Evolutionary conservation across 1,140 invertebrate genomes (phyloP), one percentile per base, ranked within the genome.

Genomic region (Penaeus japonicus): DNA sequence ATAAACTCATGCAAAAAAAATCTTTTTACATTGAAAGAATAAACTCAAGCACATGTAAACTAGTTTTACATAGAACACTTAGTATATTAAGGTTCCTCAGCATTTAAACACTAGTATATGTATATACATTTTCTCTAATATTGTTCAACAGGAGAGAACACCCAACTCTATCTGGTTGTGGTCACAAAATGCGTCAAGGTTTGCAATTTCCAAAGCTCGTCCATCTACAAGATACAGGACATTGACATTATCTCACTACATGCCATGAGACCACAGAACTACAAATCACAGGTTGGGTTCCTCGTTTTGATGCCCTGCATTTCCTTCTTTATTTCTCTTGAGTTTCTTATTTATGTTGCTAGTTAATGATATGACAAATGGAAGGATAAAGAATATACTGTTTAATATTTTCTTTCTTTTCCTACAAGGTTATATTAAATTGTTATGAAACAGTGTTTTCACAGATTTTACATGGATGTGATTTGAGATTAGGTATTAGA

Each of bases 201-300:
- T 27, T 94, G 94, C 17, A 94, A 93, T 91, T 92, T 94, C 27
- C 90, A 91, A 22, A 92, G 93, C 75, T 93, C 93, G 12, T 94
- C 87, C 78, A 81, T 90, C 39, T 89, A 89, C 87, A 87, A 84
- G 54, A 89, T 90, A 24, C 90, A 90, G 85, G 90, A 90, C 0
- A 89, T 90, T 73, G 90, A 90, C 70, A 80, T 90, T n/a, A 62
- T 90, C 59, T 90, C 90, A 0, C 82, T 90, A 20, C 88, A 90
- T 65, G 84, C 88, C n/a, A 86, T 87, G 80, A 80, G 90, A 54
- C 85, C 81, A 17, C 94, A 95, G 91, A 95, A 97, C 92, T 96
- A 97, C 91, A 96, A 97, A 90, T 94, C 96, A 92, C 95, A 89
- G 59, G 89, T 90, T 27, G 54, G 79, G 75, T 39, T 59, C 12